Conservation (phyloP, 2,797 vertebrate genomes). For the Melanotaenia pygmaea region DNA sequence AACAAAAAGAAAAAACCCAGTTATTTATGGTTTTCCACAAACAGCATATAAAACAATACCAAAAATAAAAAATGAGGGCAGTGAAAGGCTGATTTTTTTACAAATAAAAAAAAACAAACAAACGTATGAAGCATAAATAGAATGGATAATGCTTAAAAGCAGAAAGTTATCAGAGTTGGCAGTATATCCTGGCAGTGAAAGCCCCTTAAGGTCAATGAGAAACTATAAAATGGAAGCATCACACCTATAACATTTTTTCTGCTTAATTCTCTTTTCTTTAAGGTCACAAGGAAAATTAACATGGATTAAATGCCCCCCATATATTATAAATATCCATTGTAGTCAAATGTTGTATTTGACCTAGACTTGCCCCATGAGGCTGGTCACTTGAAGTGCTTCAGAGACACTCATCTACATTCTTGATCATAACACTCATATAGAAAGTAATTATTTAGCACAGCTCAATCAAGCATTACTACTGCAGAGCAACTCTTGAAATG, state of each 20-base stretch:
- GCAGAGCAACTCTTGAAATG: constrained; percentile 67
- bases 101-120: constrained; percentile 48
- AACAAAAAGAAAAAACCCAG: constrained; percentile 38
- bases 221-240: constrained; percentile 39
- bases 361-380: constrained; percentile 59
- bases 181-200: constrained; percentile 38
- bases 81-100: constrained; percentile 74
- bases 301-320: constrained; percentile 54
- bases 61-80: constrained; percentile 73
- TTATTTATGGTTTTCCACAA: constrained; percentile 76
- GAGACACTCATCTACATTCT: constrained; percentile 84
- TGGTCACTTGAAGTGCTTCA: constrained; percentile 84
- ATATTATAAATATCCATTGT: constrained; percentile 69
- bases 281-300: constrained; percentile 36
- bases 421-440: constrained; percentile 80
- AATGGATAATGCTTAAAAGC: constrained; percentile 58
- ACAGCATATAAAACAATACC: constrained; percentile 69
- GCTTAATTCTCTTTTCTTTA: constrained; percentile 32
- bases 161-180: constrained; percentile 34
- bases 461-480: constrained; percentile 68
- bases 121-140: constrained; percentile 54
- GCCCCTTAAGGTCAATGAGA: constrained; percentile 41
- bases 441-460: constrained; percentile 72
- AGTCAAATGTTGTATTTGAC: constrained; percentile 58
- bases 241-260: constrained; percentile 33